Evolutionary conservation across 2,888 invertebrate species (phyloP), one percentile per base, ranked within the genome.

Genomic region (Eremobia ochroleuca): DNA sequence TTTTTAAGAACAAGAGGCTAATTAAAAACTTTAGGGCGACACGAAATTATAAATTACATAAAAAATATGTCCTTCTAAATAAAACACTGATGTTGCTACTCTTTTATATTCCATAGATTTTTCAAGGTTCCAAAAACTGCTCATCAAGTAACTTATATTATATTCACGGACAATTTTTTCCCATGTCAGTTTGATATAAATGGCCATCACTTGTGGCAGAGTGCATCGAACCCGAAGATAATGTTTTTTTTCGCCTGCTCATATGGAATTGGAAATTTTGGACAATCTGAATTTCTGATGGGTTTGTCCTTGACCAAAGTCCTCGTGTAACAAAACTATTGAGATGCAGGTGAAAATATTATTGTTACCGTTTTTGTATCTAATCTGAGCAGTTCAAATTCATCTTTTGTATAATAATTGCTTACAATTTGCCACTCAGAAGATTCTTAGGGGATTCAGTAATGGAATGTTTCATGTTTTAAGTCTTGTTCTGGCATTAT

Each of bases 261-360:
- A 71, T 82, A 89, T 89, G 87, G 89, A 91, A 91, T 91, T 92
- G 87, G 87, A 83, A 86, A 91, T 91, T 91, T 91, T 84, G 85
- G 85, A 64, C 74, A 87, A 92, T 93, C 88, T 93, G 89, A 92
- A 94, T 92, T 93, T 91, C 89, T 70, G 80, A 93, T 92, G 68
- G 66, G 43, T 72, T 71, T 92, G 92, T 87, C 94, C 94, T 93
- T 94, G 94, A 91, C 90, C 91, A 88, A 80, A 86, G 90, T 86
- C 85, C 88, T 88, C 90, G 90, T 87, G 85, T 82, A 87, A 67
- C 70, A 73, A 79, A 77, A 73, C 55, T 83, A 75, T 86, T 67
- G 67, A 74, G 72, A 70, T 84, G 82, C 89, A 89, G 83, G 88
- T 88, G 88, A 78, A 77, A 81, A 77, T 73, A 73, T 74, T 67